phyloP scores from a whole-genome alignment of 1,140 invertebrate species.

The Drosophila micromelanica region DNA sequence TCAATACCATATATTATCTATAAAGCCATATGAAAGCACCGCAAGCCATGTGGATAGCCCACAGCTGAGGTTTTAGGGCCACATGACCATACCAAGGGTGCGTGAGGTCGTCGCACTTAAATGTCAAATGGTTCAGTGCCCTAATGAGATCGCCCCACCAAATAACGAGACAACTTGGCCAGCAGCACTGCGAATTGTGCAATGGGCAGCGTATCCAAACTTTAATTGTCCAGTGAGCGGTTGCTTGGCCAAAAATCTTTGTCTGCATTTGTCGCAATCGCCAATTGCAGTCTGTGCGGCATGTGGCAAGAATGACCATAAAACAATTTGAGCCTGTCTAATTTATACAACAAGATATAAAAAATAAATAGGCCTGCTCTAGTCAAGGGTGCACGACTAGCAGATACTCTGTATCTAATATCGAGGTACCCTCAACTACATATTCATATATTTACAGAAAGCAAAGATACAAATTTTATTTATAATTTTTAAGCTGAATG shows the following conservation, averaged over 20 bases:
- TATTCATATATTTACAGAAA: too few relatives aligned
- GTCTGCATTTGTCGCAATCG: slow-evolving; percentile 51
- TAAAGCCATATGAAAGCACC: slow-evolving; percentile 2
- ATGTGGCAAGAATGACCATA: slow-evolving; percentile 79
- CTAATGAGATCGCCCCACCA: slow-evolving; percentile 56
- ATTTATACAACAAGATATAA: slow-evolving; percentile 52
- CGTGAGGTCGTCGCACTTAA: slow-evolving; percentile 65
- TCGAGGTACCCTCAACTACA: too few relatives aligned
- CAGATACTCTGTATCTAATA: too few relatives aligned
- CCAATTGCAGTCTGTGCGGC: slow-evolving; percentile 39
- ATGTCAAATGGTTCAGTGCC: slow-evolving; percentile 75
- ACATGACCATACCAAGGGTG: slow-evolving; percentile 23
- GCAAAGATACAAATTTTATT: too few relatives aligned
- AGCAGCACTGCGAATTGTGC: slow-evolving; percentile 32
- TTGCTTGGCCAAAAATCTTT: slow-evolving; percentile 44
- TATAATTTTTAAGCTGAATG: too few relatives aligned
- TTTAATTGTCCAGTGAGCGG: slow-evolving; percentile 55
- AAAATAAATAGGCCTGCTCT: not conserved
- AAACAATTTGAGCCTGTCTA: slow-evolving; percentile 65
- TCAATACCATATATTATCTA: slow-evolving; percentile 14
- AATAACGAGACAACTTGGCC: slow-evolving; percentile 17
- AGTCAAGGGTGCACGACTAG: too few relatives aligned
- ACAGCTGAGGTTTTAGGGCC: slow-evolving; percentile 2
- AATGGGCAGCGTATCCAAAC: slow-evolving; percentile 27
- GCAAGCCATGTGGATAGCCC: not conserved